A percentile compares a stretch with the other conserved stretches of the same genome.
Conservation (phyloP, 2,113 vertebrate genomes). For the Nerophis ophidion region DNA sequence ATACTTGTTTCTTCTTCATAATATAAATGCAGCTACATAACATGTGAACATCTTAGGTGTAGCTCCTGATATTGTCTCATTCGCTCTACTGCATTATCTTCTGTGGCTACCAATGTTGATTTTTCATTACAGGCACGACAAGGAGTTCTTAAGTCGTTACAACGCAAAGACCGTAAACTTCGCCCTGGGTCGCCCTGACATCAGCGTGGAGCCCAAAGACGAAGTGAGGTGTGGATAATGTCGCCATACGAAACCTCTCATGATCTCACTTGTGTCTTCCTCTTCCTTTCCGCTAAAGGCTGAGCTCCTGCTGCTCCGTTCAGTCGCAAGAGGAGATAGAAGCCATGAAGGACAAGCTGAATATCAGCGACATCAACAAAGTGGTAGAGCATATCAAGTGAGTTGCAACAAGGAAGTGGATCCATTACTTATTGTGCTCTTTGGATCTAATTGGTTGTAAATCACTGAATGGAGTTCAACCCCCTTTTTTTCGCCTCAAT, state of each 20-base stretch:
- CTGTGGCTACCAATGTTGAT: background rate
- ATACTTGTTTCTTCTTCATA: constrained; percentile 13
- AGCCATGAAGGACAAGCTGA: constrained; percentile 72
- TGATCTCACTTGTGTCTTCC: background rate
- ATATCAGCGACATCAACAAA: constrained; percentile 69
- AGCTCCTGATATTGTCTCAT: background rate
- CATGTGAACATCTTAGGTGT: background rate
- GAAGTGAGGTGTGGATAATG: background rate
- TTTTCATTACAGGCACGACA: constrained; percentile 61
- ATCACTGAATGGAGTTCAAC: background rate
- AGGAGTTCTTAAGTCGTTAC: constrained; percentile 65
- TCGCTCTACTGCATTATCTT: background rate
- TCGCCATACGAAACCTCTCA: background rate
- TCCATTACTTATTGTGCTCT: background rate
- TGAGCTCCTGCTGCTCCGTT: constrained; percentile 36
- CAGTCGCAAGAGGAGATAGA: constrained; percentile 63
- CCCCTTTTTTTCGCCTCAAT: background rate
- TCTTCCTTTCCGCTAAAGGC: constrained; percentile 28
- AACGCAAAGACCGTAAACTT: constrained; percentile 75
- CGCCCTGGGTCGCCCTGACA: constrained; percentile 56
- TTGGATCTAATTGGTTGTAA: background rate
- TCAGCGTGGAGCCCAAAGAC: background rate
- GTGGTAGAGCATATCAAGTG: constrained; percentile 74
- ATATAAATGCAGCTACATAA: constrained; percentile 4
- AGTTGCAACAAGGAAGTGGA: constrained; percentile 23